A percentile compares a stretch with the other conserved stretches of the same genome.
These are phyloP conservation scores for Oryzias melastigma DNA, from an alignment of 2,113 vertebrate genomes.

Conservation along the genomic window DNA sequence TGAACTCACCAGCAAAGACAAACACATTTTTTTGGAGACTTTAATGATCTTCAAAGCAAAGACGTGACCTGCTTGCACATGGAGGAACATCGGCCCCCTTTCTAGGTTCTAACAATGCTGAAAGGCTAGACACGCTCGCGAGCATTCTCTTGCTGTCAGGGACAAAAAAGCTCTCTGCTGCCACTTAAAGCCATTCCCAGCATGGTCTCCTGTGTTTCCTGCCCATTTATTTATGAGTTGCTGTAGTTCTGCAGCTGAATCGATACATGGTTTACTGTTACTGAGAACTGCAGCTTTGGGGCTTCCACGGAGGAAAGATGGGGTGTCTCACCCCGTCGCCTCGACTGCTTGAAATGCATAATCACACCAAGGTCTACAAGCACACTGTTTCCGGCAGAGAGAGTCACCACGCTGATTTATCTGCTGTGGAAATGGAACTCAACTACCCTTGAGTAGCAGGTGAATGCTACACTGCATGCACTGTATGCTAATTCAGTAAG, in stretches of 20 bases:
- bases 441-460: conserved; percentile 42
- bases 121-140: conserved; percentile 9
- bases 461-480: too few relatives aligned
- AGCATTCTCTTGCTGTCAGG: conserved; percentile 8
- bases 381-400: neutral
- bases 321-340: neutral
- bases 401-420: conserved; percentile 27
- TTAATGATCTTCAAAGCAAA: conserved; percentile 20
- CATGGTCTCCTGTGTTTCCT: conserved; percentile 33
- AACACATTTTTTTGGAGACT: conserved; percentile 21
- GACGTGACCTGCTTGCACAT: conserved; percentile 24
- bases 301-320: conserved; percentile 19
- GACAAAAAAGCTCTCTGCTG: conserved; percentile 14
- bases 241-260: conserved; percentile 38
- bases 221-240: conserved; percentile 38
- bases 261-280: conserved; percentile 50
- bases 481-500: too few relatives aligned
- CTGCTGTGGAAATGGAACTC: conserved; percentile 23
- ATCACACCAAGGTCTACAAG: neutral
- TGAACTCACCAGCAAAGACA: conserved; percentile 10
- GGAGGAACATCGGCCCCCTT: neutral
- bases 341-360: conserved; percentile 3
- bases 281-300: conserved; percentile 29
- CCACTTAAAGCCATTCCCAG: conserved; percentile 19
- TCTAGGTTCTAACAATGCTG: conserved; percentile 1